A percentile compares a stretch with the other conserved stretches of the same genome.
Evolutionary conservation across 2,888 invertebrate species (phyloP).

Genomic region (Chloroclysta siterata): DNA sequence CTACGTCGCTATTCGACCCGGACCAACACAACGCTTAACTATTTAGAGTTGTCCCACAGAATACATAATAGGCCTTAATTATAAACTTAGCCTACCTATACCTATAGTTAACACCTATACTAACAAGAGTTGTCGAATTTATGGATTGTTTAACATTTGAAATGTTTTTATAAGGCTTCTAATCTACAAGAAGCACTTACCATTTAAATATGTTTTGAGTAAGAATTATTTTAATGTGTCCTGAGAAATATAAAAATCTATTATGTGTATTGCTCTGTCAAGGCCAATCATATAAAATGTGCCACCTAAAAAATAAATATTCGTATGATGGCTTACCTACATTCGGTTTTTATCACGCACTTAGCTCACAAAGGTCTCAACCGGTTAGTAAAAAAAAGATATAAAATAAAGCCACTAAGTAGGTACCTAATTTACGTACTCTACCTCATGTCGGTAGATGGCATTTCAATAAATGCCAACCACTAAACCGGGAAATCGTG

Average conservation of each 20-base stretch:
- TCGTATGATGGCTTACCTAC: slow-evolving; percentile 9
- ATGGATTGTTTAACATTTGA: no score
- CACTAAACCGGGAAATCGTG: slow-evolving; percentile 34
- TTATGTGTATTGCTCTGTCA: neutral
- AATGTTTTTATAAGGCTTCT: no score
- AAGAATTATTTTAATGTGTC: neutral
- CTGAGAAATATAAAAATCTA: neutral
- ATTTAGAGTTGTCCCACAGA: no score
- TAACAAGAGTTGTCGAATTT: no score
- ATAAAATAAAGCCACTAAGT: neutral
- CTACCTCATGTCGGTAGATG: slow-evolving; percentile 2
- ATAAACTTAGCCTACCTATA: no score
- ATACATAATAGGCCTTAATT: no score
- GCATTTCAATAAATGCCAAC: slow-evolving; percentile 29
- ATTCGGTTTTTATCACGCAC: slow-evolving; percentile 1
- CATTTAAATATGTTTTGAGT: neutral
- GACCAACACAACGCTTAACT: no score
- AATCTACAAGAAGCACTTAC: no score
- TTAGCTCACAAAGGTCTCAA: neutral
- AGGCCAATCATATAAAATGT: neutral
- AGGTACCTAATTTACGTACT: neutral
- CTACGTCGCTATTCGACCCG: no score
- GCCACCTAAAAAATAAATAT: neutral
- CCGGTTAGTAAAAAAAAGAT: neutral
- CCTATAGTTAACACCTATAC: no score